Evolutionary conservation across 2,888 invertebrate species (phyloP), one percentile per base, ranked within the genome.

Genomic region (Clostera curtula): DNA sequence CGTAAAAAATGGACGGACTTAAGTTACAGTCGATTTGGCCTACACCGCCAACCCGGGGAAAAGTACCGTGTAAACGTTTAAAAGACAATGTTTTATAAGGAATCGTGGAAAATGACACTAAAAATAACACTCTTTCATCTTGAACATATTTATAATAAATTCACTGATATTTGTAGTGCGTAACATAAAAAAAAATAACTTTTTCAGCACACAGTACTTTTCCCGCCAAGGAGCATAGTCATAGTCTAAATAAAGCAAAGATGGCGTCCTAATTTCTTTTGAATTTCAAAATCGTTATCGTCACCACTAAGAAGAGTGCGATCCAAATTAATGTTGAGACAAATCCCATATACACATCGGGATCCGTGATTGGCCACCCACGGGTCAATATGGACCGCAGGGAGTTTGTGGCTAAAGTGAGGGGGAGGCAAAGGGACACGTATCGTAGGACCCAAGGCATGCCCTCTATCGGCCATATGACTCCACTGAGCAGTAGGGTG

Each of bases 391-490:
- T 93, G 27, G 93, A 92, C 26, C 97, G 85, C 25, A 97, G 84
- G 1, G 96, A 91, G 19, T 95, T 93, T n/a, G 96, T 96, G n/a
- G 96, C 95, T 64, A 95, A 85, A 0, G 97, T 97, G 26, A 96
- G 77, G 0, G 97, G 97, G 25, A 97, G 86, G 49, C 91, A 90
- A 22, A 92, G 87, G 1, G 95, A 92, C 27, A 96, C 88, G 70
- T 94, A 94, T 47, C 92, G 87, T 15, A 97, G 80, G 32, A 92
- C 86, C 51, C 89, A 86, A 2, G 97, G 97, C 95, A 97, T 97
- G 36, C 96, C 96, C 69, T 97, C 96, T 37, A 97, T 91, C 32
- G 97, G 97, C 97, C 97, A 97, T 59, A 97, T 95, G 18, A 97
- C 96, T 29, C 97, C 97, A 52, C 95, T 95, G 23, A 97, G 88